A percentile compares a stretch with the other conserved stretches of the same genome.
Conservation (phyloP, 2,797 vertebrate genomes). For the Garrulus glandarius region DNA sequence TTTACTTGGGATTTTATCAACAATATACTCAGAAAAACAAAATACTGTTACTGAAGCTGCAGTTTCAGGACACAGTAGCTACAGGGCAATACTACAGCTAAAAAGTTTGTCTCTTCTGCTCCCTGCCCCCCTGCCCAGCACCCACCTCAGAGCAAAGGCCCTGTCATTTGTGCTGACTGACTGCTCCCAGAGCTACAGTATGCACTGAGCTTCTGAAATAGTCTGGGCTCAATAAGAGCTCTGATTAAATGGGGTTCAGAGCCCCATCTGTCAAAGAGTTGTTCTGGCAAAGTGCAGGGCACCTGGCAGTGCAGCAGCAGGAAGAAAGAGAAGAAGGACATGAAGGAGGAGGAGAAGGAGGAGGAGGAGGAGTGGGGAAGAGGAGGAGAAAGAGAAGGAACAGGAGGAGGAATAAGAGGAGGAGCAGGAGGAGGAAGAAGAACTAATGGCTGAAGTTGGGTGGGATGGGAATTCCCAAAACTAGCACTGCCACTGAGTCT, state of each 20-base stretch:
- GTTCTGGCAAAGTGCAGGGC: not conserved
- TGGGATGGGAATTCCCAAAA: not conserved
- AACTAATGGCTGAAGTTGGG: not conserved
- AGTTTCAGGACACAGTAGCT: not conserved
- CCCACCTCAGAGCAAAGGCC: not conserved
- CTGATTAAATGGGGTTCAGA: not conserved
- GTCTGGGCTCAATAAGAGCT: not conserved
- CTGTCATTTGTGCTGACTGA: not conserved
- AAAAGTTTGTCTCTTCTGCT: not conserved
- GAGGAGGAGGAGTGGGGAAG: not conserved
- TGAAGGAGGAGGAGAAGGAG: not conserved
- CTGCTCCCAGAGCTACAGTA: rapidly evolving
- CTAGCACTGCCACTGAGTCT: not conserved
- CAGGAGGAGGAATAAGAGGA: not conserved
- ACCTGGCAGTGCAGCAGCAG: not conserved
- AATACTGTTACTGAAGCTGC: not conserved
- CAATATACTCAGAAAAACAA: not conserved
- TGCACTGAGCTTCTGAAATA: not conserved
- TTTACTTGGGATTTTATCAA: not conserved
- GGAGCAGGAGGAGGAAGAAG: not conserved
- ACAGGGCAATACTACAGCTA: not conserved
- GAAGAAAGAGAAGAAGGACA: not conserved
- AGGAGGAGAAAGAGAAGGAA: not conserved
- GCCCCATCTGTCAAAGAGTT: not conserved
- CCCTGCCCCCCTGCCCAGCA: not conserved